A percentile compares a stretch with the other conserved stretches of the same genome.
These are phyloP conservation scores for Lepus americanus DNA, from an alignment of 2,113 vertebrate genomes.

Conservation along the genomic window DNA sequence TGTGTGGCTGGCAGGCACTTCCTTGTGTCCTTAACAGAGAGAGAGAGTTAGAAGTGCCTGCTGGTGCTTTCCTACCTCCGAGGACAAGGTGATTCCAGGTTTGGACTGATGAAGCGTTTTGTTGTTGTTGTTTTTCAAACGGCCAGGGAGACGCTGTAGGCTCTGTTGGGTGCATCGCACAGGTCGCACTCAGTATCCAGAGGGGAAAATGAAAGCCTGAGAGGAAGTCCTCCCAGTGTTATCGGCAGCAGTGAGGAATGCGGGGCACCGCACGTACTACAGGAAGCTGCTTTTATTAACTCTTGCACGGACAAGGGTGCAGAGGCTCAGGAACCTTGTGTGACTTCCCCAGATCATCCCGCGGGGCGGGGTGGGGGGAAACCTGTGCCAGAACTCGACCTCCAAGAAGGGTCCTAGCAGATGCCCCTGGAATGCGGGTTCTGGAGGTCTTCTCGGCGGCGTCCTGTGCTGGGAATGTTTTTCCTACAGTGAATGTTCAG, in stretches of 20 bases:
- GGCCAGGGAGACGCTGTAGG: not conserved
- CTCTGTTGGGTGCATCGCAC: not conserved
- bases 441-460: not conserved
- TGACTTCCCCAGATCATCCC: not conserved
- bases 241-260: too few species aligned
- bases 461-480: not conserved
- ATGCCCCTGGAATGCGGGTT: not conserved
- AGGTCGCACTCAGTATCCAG: not conserved
- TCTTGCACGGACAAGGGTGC: not conserved
- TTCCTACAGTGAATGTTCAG: not conserved
- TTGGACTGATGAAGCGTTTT: not conserved
- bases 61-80: not conserved
- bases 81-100: not conserved
- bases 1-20: too few species aligned
- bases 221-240: not conserved
- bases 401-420: not conserved
- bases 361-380: not conserved
- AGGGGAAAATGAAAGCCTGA: not conserved
- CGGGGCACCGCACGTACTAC: not conserved
- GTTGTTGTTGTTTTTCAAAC: not conserved
- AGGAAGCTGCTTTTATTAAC: not conserved
- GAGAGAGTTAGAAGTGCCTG: not conserved
- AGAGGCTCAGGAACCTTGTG: not conserved
- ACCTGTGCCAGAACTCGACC: not conserved
- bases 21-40: not conserved